Conservation (phyloP, 2,113 vertebrate species). For the Stegostoma tigrinum region DNA sequence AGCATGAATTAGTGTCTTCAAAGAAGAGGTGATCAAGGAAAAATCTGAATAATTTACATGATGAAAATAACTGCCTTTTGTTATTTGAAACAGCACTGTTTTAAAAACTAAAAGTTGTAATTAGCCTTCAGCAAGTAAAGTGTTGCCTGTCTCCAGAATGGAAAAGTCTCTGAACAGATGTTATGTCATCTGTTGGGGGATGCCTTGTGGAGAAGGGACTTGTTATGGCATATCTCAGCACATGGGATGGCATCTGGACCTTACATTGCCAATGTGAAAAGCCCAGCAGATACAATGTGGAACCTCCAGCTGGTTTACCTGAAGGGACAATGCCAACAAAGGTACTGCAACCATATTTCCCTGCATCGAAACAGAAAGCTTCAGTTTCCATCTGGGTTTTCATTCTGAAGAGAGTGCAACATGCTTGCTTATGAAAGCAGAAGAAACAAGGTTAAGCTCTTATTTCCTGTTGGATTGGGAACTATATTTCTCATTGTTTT, state of each 20-base stretch:
- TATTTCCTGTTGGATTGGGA: too few species aligned
- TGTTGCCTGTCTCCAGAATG: not conserved
- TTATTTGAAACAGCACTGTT: not conserved
- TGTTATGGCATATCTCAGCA: not conserved
- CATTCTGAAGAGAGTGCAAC: not conserved
- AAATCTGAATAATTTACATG: not conserved
- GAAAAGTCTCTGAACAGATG: not conserved
- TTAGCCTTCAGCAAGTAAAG: not conserved
- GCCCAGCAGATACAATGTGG: not conserved
- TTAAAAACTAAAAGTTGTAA: not conserved
- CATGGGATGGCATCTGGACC: not conserved
- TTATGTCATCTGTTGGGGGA: not conserved
- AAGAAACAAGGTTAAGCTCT: not conserved
- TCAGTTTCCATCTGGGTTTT: not conserved
- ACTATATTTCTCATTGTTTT: not conserved
- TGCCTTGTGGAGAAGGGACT: not conserved
- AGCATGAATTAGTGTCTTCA: not conserved
- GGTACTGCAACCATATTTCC: too few species aligned
- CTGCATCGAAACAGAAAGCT: not conserved
- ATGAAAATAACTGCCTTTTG: not conserved
- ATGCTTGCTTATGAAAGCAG: not conserved
- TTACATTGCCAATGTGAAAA: not conserved
- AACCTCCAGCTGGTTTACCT: not conserved
- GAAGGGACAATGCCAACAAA: not conserved
- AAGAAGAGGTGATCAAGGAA: not conserved